phyloP scores from a whole-genome alignment of 1,140 invertebrate genomes.

The Leptonema lineaticorne region DNA sequence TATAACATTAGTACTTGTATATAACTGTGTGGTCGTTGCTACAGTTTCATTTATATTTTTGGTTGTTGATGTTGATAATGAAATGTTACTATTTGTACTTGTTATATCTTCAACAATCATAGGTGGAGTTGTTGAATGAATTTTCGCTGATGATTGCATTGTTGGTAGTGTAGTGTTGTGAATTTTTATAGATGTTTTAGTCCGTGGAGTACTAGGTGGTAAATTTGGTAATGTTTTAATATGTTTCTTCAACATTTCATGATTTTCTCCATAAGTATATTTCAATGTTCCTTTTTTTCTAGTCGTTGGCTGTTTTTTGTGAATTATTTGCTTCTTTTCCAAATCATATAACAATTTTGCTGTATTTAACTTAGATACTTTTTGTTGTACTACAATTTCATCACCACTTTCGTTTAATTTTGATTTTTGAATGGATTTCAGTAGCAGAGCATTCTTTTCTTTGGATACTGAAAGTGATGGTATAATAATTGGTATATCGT shows the following conservation, averaged over 20 bases:
- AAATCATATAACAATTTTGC: slow-evolving; percentile 34
- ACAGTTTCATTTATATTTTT: background rate
- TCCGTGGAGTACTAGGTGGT: background rate
- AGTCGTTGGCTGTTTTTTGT: slow-evolving; percentile 50
- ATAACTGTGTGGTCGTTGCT: background rate
- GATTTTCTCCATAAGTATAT: slow-evolving; percentile 55
- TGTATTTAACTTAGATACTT: slow-evolving; percentile 3
- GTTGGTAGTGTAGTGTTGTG: background rate
- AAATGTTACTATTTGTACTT: background rate
- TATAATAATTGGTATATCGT: slow-evolving; percentile 40
- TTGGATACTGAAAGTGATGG: slow-evolving; percentile 38
- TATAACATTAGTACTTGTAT: background rate
- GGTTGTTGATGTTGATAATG: background rate
- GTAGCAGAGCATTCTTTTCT: slow-evolving; percentile 13
- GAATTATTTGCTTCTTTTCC: slow-evolving; percentile 35
- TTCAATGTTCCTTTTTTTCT: slow-evolving; percentile 55
- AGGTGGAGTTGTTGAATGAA: background rate
- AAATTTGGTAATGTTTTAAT: slow-evolving; percentile 39
- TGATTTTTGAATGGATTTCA: background rate
- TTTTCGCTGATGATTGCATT: background rate
- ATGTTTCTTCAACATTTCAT: slow-evolving; percentile 50
- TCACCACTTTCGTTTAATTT: slow-evolving; percentile 21
- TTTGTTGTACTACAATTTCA: slow-evolving; percentile 39
- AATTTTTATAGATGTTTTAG: background rate
- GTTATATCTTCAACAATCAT: background rate